These are phyloP conservation scores for Ormyrus nitidulus DNA, from an alignment of 2,888 invertebrate species.

Conservation along the genomic window DNA sequence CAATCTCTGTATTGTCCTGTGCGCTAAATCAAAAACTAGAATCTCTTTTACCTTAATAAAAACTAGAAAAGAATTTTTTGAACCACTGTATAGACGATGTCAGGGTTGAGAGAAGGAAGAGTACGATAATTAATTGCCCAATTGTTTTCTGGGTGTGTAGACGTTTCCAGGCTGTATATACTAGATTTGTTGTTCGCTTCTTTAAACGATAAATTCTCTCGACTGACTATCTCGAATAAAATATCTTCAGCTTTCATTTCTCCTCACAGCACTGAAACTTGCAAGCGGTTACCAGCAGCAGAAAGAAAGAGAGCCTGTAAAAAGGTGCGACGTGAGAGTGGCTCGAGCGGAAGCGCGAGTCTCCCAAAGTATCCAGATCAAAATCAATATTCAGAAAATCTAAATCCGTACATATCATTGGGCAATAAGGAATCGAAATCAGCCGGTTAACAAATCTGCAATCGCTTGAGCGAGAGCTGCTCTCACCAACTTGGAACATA, in stretches of 20 bases:
- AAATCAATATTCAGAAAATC: not conserved
- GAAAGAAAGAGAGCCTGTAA: constrained; percentile 18
- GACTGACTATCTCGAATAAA: constrained; percentile 39
- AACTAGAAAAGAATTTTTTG: too few species aligned
- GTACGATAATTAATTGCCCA: not conserved
- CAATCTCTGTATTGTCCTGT: not conserved
- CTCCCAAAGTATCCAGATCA: too few species aligned
- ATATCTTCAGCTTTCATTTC: constrained; percentile 25
- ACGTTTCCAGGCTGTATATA: constrained; percentile 1
- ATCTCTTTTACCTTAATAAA: too few species aligned
- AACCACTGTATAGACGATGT: too few species aligned
- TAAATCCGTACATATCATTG: constrained; percentile 48
- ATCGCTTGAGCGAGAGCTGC: constrained; percentile 43
- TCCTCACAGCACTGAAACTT: constrained; percentile 33
- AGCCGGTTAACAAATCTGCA: not conserved
- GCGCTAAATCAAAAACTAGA: not conserved
- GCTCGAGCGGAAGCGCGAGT: constrained; percentile 11
- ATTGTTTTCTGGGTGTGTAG: too few species aligned
- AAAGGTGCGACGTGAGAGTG: constrained; percentile 21
- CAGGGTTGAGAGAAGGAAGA: not conserved
- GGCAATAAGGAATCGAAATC: constrained; percentile 36
- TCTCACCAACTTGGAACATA: constrained; percentile 56
- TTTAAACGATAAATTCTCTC: constrained; percentile 15
- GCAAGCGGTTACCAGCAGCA: constrained; percentile 25
- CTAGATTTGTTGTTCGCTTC: constrained; percentile 21